These are phyloP conservation scores for Myotis daubentonii DNA, from an alignment of 2,797 vertebrate genomes.

Conservation along the genomic window DNA sequence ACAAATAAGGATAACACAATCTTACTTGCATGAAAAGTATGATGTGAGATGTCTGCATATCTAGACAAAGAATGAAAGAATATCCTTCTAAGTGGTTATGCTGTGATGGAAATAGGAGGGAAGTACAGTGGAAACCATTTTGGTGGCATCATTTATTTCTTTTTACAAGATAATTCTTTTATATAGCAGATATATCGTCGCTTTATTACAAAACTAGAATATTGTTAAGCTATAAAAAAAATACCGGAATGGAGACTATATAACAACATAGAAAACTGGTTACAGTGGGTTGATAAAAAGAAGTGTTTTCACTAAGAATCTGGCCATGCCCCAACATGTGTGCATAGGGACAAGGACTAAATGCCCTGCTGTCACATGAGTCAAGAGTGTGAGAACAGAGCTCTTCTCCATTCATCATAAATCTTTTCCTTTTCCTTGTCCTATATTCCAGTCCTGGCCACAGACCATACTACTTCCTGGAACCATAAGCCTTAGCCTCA, in stretches of 20 bases:
- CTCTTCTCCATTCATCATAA: not conserved
- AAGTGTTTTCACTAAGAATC: not conserved
- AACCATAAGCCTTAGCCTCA: not conserved
- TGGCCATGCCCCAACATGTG: not conserved
- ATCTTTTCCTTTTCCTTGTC: not conserved
- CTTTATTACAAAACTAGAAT: slow-evolving; percentile 1
- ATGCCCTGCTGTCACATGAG: not conserved
- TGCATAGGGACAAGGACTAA: not conserved
- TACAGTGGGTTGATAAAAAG: not conserved
- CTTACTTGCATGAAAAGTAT: not conserved
- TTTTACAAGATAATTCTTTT: not conserved
- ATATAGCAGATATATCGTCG: not conserved
- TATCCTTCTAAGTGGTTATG: not conserved
- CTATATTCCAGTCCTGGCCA: not conserved
- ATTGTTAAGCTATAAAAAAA: not conserved
- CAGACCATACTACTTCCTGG: not conserved
- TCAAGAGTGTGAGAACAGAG: not conserved
- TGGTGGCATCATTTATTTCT: not conserved
- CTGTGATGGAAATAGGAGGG: not conserved
- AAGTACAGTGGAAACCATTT: not conserved
- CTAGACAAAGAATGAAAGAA: not conserved
- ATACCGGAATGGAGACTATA: not conserved
- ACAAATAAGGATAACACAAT: not conserved
- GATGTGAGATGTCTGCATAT: not conserved
- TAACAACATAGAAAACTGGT: not conserved